phyloP scores from a whole-genome alignment of 2,113 vertebrate genomes.

The Pandion haliaetus region DNA sequence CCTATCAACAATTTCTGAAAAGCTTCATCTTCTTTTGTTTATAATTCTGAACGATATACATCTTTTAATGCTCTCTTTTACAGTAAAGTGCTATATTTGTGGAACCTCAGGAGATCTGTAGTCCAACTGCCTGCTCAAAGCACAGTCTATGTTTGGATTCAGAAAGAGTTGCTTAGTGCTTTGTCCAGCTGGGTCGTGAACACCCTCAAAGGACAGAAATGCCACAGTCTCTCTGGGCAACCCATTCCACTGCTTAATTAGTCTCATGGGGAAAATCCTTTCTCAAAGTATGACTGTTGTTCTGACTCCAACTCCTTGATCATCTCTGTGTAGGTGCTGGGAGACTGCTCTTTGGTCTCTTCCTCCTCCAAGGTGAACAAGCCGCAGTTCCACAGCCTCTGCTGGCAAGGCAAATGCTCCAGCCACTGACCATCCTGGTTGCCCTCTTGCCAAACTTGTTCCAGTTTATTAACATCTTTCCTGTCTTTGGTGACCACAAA shows the following conservation, averaged over 20 bases:
- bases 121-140: neutral
- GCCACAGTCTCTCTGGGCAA: neutral
- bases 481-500: neutral
- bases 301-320: neutral
- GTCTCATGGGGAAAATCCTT: neutral
- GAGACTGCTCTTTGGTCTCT: neutral
- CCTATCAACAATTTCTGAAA: neutral
- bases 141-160: neutral
- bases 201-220: neutral
- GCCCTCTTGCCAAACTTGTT: neutral
- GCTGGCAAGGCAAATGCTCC: neutral
- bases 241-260: accelerated
- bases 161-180: neutral
- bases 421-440: neutral
- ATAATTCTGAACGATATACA: neutral
- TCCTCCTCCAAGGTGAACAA: neutral
- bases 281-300: neutral
- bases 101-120: neutral
- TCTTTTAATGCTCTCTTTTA: neutral
- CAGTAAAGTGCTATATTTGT: neutral
- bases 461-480: neutral
- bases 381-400: neutral
- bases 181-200: neutral
- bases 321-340: neutral
- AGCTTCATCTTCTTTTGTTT: neutral